Evolutionary conservation across 2,888 invertebrate genomes (phyloP).

Genomic region (Imbricaverruca yamaguchii): DNA sequence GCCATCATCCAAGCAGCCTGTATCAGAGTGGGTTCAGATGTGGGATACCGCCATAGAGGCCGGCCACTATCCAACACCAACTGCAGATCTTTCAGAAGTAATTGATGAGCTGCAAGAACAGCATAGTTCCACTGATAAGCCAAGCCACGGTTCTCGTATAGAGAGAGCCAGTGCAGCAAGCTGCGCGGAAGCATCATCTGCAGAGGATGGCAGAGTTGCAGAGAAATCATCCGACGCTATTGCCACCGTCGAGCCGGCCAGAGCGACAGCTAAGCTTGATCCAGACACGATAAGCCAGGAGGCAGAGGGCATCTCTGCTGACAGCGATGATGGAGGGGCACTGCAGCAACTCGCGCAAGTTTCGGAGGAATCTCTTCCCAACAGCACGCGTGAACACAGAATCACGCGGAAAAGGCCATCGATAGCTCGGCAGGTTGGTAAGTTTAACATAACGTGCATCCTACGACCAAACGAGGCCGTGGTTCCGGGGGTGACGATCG

Average conservation of each 20-base stretch:
- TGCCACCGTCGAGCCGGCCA: too few relatives aligned
- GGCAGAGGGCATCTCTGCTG: too few relatives aligned
- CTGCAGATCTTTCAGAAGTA: neutral
- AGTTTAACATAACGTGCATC: constrained; percentile 1
- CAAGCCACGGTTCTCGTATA: too few relatives aligned
- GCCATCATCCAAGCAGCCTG: neutral
- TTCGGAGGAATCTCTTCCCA: neutral
- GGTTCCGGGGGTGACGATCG: neutral
- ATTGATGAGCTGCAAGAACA: neutral
- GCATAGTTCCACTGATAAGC: too few relatives aligned
- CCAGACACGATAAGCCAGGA: too few relatives aligned
- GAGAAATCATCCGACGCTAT: too few relatives aligned
- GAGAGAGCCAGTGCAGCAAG: too few relatives aligned
- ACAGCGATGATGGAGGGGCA: too few relatives aligned
- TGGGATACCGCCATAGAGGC: neutral
- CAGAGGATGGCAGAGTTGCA: too few relatives aligned
- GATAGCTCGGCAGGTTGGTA: neutral
- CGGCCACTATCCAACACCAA: neutral
- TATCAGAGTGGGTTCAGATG: neutral
- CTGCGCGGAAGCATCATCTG: too few relatives aligned
- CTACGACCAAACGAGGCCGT: neutral
- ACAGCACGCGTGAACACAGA: neutral
- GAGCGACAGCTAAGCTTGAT: too few relatives aligned
- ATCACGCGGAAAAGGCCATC: neutral
- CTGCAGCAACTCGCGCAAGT: too few relatives aligned